Evolutionary conservation across 2,113 vertebrate genomes (phyloP).

Genomic region (Pomatostomus ruficeps): DNA sequence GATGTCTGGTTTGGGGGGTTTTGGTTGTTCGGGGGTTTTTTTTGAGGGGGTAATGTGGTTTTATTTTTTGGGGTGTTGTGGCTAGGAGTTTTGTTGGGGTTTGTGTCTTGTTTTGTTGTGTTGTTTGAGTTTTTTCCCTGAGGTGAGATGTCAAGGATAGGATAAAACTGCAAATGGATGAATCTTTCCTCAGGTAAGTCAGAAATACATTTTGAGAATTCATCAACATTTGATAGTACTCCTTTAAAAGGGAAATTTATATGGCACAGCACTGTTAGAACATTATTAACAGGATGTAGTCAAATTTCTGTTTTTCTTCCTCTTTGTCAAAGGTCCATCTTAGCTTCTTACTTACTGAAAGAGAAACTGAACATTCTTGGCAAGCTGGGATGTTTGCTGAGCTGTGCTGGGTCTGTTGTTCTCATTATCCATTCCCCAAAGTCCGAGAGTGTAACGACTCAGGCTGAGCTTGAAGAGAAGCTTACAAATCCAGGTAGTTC

Average conservation of each 20-base stretch:
- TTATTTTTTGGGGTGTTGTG: background rate
- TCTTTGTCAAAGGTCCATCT: constrained; percentile 81
- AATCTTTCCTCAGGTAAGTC: background rate
- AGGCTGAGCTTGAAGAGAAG: constrained; percentile 86
- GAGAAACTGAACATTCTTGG: constrained; percentile 91
- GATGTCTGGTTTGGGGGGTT: background rate
- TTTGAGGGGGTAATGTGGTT: background rate
- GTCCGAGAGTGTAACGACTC: constrained; percentile 82
- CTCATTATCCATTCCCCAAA: constrained; percentile 93
- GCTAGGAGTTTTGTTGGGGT: background rate
- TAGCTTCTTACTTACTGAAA: constrained; percentile 89
- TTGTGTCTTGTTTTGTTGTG: background rate
- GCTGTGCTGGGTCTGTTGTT: constrained; percentile 89
- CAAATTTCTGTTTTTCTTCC: background rate
- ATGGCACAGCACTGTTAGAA: background rate
- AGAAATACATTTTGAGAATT: background rate
- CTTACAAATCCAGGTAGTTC: constrained; percentile 88
- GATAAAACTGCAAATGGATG: background rate
- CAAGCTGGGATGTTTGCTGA: constrained; percentile 89
- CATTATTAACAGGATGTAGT: background rate
- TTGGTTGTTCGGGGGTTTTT: background rate
- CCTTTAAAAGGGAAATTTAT: background rate
- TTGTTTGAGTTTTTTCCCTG: background rate
- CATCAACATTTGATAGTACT: background rate
- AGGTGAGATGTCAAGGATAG: background rate